Conservation (phyloP, 2,888 invertebrate species). For the Dicroscelio sp. region DNA sequence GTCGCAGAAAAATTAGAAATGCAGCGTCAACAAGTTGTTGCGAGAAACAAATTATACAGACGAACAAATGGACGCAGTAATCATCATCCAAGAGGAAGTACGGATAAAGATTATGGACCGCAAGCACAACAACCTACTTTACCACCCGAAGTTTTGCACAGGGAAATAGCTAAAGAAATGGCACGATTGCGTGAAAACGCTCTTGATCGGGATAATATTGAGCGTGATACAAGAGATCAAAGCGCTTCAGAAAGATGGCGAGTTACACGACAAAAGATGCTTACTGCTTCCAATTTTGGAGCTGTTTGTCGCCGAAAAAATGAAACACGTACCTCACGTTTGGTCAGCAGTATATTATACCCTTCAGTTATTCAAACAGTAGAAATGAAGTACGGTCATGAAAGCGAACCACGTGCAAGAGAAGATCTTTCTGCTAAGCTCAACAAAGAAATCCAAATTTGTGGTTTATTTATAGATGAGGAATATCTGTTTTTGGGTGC, state of each 20-base stretch:
- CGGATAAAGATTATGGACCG: conserved; percentile 8
- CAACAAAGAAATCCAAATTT: conserved; percentile 3
- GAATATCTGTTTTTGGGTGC: conserved; percentile 18
- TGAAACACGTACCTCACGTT: conserved; percentile 39
- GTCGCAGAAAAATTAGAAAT: conserved; percentile 5
- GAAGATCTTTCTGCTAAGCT: conserved; percentile 25
- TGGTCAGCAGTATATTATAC: conserved; percentile 67
- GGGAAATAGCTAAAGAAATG: conserved; percentile 21
- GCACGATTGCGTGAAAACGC: conserved; percentile 18
- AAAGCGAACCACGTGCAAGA: conserved; percentile 62
- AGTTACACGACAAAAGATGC: conserved; percentile 25
- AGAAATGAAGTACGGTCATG: conserved; percentile 56
- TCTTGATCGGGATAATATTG: conserved; percentile 27
- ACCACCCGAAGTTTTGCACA: conserved; percentile 15
- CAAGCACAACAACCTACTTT: conserved; percentile 4
- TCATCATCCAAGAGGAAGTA: not conserved
- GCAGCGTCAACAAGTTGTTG: not conserved
- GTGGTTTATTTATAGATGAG: conserved; percentile 70
- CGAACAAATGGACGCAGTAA: not conserved
- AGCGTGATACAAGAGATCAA: conserved; percentile 54
- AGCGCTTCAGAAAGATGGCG: conserved; percentile 54
- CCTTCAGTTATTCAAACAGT: conserved; percentile 6
- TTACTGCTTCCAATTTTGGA: conserved; percentile 73
- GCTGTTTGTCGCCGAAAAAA: conserved; percentile 50
- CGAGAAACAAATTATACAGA: not conserved